These are phyloP conservation scores for Erythrolamprus reginae DNA, from an alignment of 2,113 vertebrate genomes.

Conservation along the genomic window DNA sequence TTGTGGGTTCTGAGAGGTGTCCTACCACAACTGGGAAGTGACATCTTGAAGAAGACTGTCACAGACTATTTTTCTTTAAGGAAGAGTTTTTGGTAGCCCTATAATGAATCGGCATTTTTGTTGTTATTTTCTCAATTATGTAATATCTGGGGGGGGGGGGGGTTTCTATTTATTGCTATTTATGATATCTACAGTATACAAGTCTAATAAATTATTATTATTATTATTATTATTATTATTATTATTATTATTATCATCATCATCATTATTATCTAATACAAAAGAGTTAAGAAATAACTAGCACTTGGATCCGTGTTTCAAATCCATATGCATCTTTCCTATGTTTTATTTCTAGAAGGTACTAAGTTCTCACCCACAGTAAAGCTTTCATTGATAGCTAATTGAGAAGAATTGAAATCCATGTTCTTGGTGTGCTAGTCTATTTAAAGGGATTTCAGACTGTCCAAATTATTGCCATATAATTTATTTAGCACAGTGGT, in stretches of 20 bases:
- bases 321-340: background rate
- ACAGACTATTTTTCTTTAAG: background rate
- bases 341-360: background rate
- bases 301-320: slow-evolving; percentile 1
- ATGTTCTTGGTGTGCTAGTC: background rate
- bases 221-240: no score
- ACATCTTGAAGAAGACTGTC: background rate
- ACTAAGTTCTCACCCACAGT: background rate
- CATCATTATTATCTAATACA: no score
- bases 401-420: background rate
- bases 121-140: background rate
- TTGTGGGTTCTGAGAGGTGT: background rate
- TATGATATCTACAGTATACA: no score
- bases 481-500: background rate
- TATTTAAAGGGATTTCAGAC: slow-evolving; percentile 1
- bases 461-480: slow-evolving; percentile 3
- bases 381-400: background rate
- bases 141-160: no score
- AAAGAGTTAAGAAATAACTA: background rate
- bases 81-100: background rate
- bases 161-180: background rate
- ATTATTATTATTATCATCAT: no score
- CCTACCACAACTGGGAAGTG: background rate
- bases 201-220: no score
- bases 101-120: background rate